These are phyloP conservation scores for Drosophila rufa DNA, from an alignment of 1,140 invertebrate genomes.

Conservation along the genomic window DNA sequence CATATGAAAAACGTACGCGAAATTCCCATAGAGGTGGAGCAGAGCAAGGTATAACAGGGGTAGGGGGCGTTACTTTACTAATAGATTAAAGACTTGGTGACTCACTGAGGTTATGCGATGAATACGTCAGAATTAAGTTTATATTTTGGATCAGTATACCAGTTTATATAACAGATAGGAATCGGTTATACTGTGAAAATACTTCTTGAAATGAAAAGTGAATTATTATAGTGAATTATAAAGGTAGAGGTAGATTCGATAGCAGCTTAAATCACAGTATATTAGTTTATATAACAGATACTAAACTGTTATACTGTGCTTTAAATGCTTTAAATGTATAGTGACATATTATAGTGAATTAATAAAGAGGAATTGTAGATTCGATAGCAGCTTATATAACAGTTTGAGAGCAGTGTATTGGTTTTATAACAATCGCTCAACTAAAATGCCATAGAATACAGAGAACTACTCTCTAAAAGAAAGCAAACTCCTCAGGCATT, in stretches of 20 bases:
- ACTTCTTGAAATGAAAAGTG: neutral
- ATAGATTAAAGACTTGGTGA: neutral
- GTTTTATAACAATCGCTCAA: too few relatives aligned
- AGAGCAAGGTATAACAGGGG: constrained; percentile 74
- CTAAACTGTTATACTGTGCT: neutral
- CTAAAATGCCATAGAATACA: too few relatives aligned
- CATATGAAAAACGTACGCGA: constrained; percentile 76
- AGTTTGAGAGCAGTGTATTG: too few relatives aligned
- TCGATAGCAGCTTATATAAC: too few relatives aligned
- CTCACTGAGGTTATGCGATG: neutral
- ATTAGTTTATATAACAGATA: neutral
- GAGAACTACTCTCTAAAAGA: too few relatives aligned
- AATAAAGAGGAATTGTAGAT: too few relatives aligned
- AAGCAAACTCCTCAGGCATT: too few relatives aligned
- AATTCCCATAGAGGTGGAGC: constrained; percentile 84
- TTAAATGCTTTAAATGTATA: neutral
- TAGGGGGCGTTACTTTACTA: neutral
- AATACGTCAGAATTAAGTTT: neutral
- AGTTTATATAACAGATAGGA: neutral
- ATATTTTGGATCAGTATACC: neutral
- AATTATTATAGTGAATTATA: neutral
- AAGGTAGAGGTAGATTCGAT: too few relatives aligned
- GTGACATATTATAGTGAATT: neutral
- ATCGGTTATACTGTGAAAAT: neutral
- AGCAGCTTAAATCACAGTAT: neutral